Conservation (phyloP, 2,797 vertebrate genomes). For the Premnoplex brunnescens region DNA sequence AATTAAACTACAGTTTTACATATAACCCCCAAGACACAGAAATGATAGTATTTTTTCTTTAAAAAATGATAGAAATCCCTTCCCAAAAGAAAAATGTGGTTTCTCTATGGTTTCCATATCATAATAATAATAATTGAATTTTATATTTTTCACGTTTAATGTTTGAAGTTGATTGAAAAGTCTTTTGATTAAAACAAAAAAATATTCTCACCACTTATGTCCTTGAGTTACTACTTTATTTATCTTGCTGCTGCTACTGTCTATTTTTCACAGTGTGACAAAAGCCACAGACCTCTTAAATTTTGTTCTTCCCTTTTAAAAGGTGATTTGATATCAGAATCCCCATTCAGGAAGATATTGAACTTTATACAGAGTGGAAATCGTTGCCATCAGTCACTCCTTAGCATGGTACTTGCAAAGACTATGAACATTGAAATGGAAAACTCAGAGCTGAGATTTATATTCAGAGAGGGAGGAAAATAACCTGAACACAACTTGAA, state of each 20-base stretch:
- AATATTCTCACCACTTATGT: neutral
- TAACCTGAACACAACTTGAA: neutral
- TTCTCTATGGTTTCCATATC: neutral
- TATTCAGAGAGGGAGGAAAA: fast-evolving
- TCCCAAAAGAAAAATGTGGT: neutral
- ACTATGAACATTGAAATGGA: neutral
- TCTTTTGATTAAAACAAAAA: neutral
- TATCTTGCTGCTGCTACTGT: neutral
- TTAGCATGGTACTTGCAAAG: neutral
- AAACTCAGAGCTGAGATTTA: neutral
- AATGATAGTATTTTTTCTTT: fast-evolving
- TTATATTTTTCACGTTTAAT: neutral
- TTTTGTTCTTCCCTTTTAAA: neutral
- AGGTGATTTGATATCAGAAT: neutral
- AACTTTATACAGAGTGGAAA: neutral
- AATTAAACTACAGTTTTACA: neutral
- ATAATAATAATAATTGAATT: neutral
- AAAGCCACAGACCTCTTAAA: neutral
- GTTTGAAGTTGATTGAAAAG: neutral
- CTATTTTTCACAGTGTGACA: neutral
- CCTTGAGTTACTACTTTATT: neutral
- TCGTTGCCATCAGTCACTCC: neutral
- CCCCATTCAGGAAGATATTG: neutral
- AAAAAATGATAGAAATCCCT: neutral
- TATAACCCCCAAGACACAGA: neutral